phyloP scores from a whole-genome alignment of 2,888 invertebrate species.

The Papilio gigon region DNA sequence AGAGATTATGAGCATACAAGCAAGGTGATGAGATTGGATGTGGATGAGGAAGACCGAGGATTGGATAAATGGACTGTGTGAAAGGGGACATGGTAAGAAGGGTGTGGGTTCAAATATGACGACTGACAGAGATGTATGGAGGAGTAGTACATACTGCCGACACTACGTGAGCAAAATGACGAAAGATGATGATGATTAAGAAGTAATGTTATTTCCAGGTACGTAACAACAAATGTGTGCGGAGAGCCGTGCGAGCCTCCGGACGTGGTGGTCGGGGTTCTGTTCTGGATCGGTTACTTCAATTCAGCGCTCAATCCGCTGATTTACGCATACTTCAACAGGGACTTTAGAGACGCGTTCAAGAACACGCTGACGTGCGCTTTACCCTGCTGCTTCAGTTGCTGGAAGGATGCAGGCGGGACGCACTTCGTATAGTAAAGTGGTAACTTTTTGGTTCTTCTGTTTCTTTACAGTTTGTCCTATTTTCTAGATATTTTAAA shows the following conservation, averaged over 20 bases:
- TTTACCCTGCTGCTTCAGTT: slow-evolving; percentile 90
- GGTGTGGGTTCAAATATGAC: too few relatives aligned
- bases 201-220: slow-evolving; percentile 80
- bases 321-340: slow-evolving; percentile 97
- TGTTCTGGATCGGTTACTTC: slow-evolving; percentile 99
- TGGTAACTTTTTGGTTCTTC: slow-evolving; percentile 24
- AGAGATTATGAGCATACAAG: too few relatives aligned
- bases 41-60: too few relatives aligned
- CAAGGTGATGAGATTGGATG: too few relatives aligned
- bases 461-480: too few relatives aligned
- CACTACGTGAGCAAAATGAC: too few relatives aligned
- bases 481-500: too few relatives aligned
- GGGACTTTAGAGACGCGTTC: slow-evolving; percentile 98
- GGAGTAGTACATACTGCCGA: too few relatives aligned
- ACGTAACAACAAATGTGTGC: slow-evolving; percentile 91
- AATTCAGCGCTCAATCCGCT: slow-evolving; percentile 97
- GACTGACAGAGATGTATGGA: too few relatives aligned
- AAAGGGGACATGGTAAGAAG: too few relatives aligned
- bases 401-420: slow-evolving; percentile 86
- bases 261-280: slow-evolving; percentile 91
- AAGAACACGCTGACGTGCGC: slow-evolving; percentile 94
- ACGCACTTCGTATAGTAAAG: slow-evolving; percentile 81
- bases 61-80: too few relatives aligned
- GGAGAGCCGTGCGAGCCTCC: slow-evolving; percentile 92
- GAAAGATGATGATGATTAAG: neutral